Base-by-base conservation (phyloP, 2,113 vertebrate genomes). In the Cephalopterus ornatus region DNA sequence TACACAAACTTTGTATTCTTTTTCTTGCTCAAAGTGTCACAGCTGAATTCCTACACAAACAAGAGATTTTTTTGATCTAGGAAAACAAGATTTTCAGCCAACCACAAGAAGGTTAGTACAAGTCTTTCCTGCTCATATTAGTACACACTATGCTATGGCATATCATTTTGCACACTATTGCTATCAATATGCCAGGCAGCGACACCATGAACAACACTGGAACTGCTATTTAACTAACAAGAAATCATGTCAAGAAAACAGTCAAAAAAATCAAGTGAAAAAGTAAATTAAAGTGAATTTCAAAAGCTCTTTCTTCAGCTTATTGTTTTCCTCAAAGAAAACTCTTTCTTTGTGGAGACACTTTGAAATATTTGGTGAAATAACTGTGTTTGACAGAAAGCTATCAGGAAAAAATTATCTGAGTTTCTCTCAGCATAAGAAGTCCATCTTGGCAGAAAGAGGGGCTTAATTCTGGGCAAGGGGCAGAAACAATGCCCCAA, bases 171-270 rank as follows among this genome's bases (percentile, higher is more conserved):
- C 1, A 6, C 8, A 13, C 14, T 42, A 12, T 3, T 10, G 27
- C 3, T 73, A 17, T 44, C 5, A 7, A 11, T 35, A n/a, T 56
- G 44, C 14, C 27, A 28, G 0, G 0, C 6, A 44, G 44, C 52
- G 53, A 41, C 22, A 61, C 22, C 19, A 44, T 9, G 11, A 88
- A 26, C 5, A 30, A 28, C 13, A 15, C 8, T 52, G 24, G 47
- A 88, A 27, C 7, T 56, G 33, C 11, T 68, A 14, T 39, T 93
- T 63, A 12, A 11, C 18, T 46, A 37, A 20, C 5, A 83, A 78
- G 16, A 91, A 75, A 42, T 41, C 1, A 30, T 58, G 15, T 70
- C 20, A 83, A 87, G 91, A 49, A 0, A 42, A 44, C 27, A 72
- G 35, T 53, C 3, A 63, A 65, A 44, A 44, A 47, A 18, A 3